These are phyloP conservation scores for Geotrupes spiniger DNA, from an alignment of 2,888 invertebrate species.

Conservation along the genomic window DNA sequence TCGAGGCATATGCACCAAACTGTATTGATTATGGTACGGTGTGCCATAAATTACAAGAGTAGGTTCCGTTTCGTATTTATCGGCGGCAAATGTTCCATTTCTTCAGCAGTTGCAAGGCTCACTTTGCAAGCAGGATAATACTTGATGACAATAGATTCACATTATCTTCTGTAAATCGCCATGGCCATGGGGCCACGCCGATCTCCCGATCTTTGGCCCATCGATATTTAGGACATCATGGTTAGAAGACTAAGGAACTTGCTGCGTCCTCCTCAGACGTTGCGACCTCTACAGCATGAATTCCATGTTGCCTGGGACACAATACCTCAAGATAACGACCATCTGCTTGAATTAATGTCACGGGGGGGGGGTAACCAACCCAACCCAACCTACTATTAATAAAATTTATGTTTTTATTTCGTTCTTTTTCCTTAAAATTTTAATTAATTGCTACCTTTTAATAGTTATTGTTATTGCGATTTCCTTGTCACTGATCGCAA, in stretches of 20 bases:
- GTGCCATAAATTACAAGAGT: neutral
- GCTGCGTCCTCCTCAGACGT: constrained; percentile 1
- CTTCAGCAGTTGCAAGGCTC: neutral
- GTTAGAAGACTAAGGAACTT: constrained; percentile 7
- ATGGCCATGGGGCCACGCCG: constrained; percentile 1
- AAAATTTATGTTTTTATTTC: too few species aligned
- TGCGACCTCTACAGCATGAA: neutral
- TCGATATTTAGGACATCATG: constrained; percentile 11
- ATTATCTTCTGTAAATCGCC: neutral
- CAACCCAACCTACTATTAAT: too few species aligned
- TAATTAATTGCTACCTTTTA: too few species aligned
- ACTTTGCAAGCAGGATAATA: constrained; percentile 7
- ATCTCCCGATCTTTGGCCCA: constrained; percentile 3
- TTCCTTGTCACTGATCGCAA: too few species aligned
- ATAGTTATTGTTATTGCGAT: too few species aligned
- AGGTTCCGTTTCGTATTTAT: neutral
- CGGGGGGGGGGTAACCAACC: neutral
- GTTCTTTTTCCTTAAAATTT: too few species aligned
- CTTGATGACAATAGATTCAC: neutral
- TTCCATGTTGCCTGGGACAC: neutral
- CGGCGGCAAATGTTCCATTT: too few species aligned
- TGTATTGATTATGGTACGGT: constrained; percentile 1
- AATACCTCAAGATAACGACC: neutral
- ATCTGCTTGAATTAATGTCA: constrained; percentile 5
- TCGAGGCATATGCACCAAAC: neutral